Evolutionary conservation across 2,888 invertebrate genomes (phyloP), one percentile per base, ranked within the genome.

Genomic region (Sminthurides aquaticus): DNA sequence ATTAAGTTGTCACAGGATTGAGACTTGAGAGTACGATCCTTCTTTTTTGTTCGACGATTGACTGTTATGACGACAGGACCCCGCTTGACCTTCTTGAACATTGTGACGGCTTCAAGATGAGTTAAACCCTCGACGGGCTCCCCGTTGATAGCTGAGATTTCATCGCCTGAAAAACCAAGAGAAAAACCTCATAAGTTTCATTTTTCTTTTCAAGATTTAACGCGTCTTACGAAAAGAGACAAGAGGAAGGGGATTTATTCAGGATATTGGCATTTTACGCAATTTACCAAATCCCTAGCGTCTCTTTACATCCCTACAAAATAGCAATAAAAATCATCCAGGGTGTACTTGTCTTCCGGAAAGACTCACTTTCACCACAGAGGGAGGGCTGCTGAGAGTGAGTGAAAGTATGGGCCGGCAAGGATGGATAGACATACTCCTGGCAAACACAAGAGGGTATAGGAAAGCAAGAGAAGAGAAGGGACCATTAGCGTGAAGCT

Each of bases 111-210:
- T 77, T 91, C 88, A 52, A 87, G 83, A 77, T 91, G 89, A 0
- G 89, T 88, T 73, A 90, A 82, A 76, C 89, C 89, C 75, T 89
- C 87, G 76, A 89, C 87, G 57, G 87, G 85, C 74, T 87, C 86
- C 15, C 90, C 89, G 79, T 90, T 90, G 24, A 91, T 87, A 64
- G 89, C 87, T 72, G 90, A 79, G 74, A 91, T 86, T 80, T 90
- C 89, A 77, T 91, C 90, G 60, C 90, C 88, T 86, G 78, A 28
- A 81, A 81, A 58, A 49, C 2, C 34, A 49, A 49, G 54, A 22
- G 34, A 60, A 60, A 52, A 18, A 15, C 5, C 22, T 8, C 5
- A 8, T 52, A 52, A 8, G 20, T 15, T 52, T 18, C 54, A 52
- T 52, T 8, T 43, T 43, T 43, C 43, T n/a, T n/a, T n/a, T n/a